Evolutionary conservation across 2,888 invertebrate genomes (phyloP).

Genomic region (Nebria brevicollis): DNA sequence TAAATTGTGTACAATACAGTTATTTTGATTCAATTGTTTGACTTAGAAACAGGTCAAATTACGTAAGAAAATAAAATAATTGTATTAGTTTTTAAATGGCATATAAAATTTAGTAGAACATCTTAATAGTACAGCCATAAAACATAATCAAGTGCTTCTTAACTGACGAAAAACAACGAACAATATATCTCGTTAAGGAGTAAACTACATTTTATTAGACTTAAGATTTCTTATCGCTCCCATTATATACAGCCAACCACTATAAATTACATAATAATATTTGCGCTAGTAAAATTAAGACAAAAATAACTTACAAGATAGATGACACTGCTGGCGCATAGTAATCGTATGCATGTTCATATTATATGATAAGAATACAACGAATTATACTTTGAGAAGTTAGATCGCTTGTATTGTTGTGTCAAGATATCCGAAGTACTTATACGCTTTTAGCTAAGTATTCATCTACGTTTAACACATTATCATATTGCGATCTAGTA

Average conservation of each 20-base stretch:
- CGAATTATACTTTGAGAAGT: background rate
- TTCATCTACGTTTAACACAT: too few species aligned
- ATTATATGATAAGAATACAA: background rate
- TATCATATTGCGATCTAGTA: background rate
- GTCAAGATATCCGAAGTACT: background rate
- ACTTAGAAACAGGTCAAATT: background rate
- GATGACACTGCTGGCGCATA: background rate
- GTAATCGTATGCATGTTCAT: background rate
- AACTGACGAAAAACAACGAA: background rate
- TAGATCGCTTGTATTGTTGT: background rate
- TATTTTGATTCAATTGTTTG: background rate
- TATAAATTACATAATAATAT: background rate
- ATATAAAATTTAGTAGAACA: background rate
- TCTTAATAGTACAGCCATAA: background rate
- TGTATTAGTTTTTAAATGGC: background rate
- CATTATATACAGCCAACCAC: background rate
- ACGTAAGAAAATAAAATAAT: background rate
- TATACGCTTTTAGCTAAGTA: background rate
- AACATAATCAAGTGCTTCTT: background rate
- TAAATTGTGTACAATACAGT: too few species aligned
- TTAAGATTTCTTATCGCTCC: background rate
- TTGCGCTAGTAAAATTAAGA: background rate
- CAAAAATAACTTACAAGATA: background rate
- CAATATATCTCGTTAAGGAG: background rate
- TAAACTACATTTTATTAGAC: background rate